Evolutionary conservation across 2,888 invertebrate species (phyloP), one percentile per base, ranked within the genome.

Genomic region (Lasioglossum malachurum): DNA sequence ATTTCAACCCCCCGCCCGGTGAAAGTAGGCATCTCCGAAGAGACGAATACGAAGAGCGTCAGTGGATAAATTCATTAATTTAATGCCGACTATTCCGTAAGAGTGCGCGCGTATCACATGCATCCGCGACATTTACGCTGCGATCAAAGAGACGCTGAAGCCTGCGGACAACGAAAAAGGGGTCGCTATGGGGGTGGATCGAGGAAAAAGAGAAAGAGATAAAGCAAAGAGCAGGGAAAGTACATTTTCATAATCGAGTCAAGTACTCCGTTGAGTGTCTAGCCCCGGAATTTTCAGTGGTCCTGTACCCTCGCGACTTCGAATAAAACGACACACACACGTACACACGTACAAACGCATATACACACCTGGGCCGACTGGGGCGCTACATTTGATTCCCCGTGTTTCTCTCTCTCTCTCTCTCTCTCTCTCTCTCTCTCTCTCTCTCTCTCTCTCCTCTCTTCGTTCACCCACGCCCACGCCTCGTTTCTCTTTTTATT

Each of bases 161-260:
- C 78, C 67, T 77, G 53, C 76, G 72, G 79, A 74, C 75, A 41
- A 81, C 27, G 67, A 27, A 41, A 64, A 80, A 79, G 75, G 78
- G 67, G 38, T 64, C 35, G 69, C 44, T 76, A 73, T 53, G 57
- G 75, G 67, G 75, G 67, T 31, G 19, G 7, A 16, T 31, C 27
- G 31, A 19, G 31, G 27, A 64, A 27, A 64, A 27, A 64, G 31
- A 82, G 78, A 77, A 67, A 76, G 72, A 72, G 67, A 71, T 57
- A 80, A 35, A 16, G 67, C 67, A 67, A 67, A 67, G 84, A 71
- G 76, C 78, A 67, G 83, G 75, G 78, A 84, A 89, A 86, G 84
- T 86, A 88, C 88, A 90, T 90, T 90, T 90, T 90, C 90, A 90
- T 90, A 90, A 90, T 90, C 90, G 88, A 90, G 89, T 90, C 88